Evolutionary conservation across 92 coral and sea anemone genomes (phyloP).

Genomic region (Ricordea florida): DNA sequence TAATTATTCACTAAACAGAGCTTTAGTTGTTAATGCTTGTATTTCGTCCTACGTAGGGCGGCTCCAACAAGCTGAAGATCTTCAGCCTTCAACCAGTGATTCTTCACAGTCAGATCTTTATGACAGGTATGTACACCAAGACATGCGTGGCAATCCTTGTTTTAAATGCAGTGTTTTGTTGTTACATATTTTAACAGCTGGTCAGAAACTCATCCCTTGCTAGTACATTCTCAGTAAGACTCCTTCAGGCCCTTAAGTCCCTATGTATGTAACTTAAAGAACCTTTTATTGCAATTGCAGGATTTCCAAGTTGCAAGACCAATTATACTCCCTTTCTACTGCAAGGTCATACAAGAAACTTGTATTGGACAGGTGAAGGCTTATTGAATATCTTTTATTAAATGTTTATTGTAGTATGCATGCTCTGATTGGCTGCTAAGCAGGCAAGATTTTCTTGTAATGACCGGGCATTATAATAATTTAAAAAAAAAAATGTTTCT

Average conservation of each 20-base stretch:
- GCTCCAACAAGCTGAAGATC: slow-evolving; percentile 64
- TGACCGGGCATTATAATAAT: too few species aligned
- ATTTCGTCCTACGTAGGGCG: slow-evolving; percentile 72
- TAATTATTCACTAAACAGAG: neutral
- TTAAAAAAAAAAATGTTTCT: too few species aligned
- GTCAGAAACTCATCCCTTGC: too few species aligned
- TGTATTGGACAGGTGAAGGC: slow-evolving; percentile 68
- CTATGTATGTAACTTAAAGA: neutral
- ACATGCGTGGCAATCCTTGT: neutral
- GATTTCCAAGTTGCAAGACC: slow-evolving; percentile 77
- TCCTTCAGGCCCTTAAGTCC: too few species aligned
- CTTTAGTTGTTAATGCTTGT: too few species aligned
- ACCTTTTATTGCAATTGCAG: slow-evolving; percentile 15
- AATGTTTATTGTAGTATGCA: neutral
- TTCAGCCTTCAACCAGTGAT: slow-evolving; percentile 38
- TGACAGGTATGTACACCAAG: slow-evolving; percentile 66
- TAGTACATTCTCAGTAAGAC: too few species aligned
- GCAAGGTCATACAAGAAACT: slow-evolving; percentile 71
- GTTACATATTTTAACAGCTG: too few species aligned
- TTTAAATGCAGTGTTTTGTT: neutral
- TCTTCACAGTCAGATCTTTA: slow-evolving; percentile 55
- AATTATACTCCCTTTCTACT: slow-evolving; percentile 68
- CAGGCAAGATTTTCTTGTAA: too few species aligned
- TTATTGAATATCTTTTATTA: neutral
- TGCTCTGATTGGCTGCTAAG: too few species aligned